Base-by-base conservation (phyloP, 2,113 vertebrate genomes). In the Pampusana beccarii region DNA sequence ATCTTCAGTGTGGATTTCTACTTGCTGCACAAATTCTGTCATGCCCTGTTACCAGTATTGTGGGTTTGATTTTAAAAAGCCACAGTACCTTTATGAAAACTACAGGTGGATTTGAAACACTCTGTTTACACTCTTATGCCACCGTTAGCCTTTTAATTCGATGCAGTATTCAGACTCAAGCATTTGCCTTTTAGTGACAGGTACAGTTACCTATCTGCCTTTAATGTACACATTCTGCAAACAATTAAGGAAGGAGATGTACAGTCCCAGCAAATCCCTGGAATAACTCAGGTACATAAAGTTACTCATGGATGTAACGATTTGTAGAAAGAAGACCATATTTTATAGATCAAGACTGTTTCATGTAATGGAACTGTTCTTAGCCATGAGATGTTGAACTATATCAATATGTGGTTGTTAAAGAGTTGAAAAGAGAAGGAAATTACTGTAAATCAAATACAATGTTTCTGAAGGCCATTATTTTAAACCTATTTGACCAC, bases 391-490 rank as follows among this genome's bases (percentile, higher is more conserved):
- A 86, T 94, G n/a, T 71, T 84, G 74, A 88, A 89, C 9, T 65
- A 13, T 58, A 80, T 75, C 83, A 93, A 88, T 67, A 92, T 1
- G 3, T n/a, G 29, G 24, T 94, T 95, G 83, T 75, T 64, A 48
- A 90, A 81, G 58, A 84, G 61, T 44, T 69, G 86, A 88, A 84
- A 91, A 86, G 71, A 79, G 57, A 90, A 92, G 28, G 25, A 81
- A 95, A 89, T 91, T 26, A 79, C 77, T 69, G 19, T 69, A 94
- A 96, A 93, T 92, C 60, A 94, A 96, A 93, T 71, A 56, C 92
- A 90, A 73, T 53, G 5, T 67, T 88, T 88, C 91, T 57, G 40
- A 75, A 86, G 53, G 73, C 69, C 65, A 91, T 89, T 92, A 91
- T 71, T 96, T 95, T 60, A 84, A 95, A 93, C 73, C 85, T 53